Base-by-base conservation (phyloP, 2,888 invertebrate species). In the Drosophila infuscata region DNA sequence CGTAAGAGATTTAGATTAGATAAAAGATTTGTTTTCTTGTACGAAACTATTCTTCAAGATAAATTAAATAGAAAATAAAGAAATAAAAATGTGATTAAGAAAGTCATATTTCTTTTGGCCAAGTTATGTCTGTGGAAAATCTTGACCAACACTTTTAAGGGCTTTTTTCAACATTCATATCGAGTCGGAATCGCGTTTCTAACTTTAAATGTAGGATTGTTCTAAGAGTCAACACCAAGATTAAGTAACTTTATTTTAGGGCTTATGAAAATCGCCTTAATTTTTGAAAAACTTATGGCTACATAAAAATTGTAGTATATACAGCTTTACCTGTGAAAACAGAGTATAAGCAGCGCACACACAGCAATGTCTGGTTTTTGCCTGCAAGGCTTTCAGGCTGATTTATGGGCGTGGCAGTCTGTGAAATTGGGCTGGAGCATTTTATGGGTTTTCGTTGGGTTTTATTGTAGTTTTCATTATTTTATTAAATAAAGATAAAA, bases 401-500 rank as follows among this genome's bases (percentile, higher is more conserved):
- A 15, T 33, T 33, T 54, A 38, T 60, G 30, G 65, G 58, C 53
- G 38, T 49, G 48, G 51, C 35, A 51, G 15, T 41, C 35, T 57
- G 38, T 33, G 59, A 29, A 38, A 41, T 59, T 53, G 41, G 49
- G 49, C 12, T 38, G 30, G 17, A 48, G 41, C 29, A 33, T 62
- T 76, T 76, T 72, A 76, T 77, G 73, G 30, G 60, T 11, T 48
- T 58, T 29, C 38, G 20, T 35, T 38, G 46, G 29, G 43, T 69
- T 75, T 69, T 74, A 71, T 78, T 79, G 61, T 74, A 76, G 74
- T 77, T 73, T 60, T 86, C 90, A 88, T 91, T 82, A 90, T 79
- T 70, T 88, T 89, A 91, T 89, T 91, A 91, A 88, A 89, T 80
- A 79, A 82, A 87, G 85, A 87, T 83, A 90, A 88, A 88, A 82